Evolutionary conservation across 2,888 invertebrate genomes (phyloP).

Genomic region (Galeruca laticollis): DNA sequence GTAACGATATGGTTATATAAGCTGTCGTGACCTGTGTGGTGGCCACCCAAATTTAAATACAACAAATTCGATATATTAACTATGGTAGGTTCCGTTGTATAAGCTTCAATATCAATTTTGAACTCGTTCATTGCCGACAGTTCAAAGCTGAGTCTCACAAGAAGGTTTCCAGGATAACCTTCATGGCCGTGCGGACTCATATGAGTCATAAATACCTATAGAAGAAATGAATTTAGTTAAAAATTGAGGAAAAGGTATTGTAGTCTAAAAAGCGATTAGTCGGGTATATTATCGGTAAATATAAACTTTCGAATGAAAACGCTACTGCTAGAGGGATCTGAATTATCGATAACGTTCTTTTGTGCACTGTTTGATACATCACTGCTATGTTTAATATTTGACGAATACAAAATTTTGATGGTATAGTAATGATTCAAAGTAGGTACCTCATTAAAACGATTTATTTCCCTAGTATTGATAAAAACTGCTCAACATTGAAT

Average conservation of each 20-base stretch:
- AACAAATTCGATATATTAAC: slow-evolving; percentile 88
- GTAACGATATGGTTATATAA: slow-evolving; percentile 78
- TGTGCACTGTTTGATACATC: no score
- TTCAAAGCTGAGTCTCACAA: slow-evolving; percentile 77
- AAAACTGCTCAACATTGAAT: no score
- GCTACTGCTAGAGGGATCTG: no score
- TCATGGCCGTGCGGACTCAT: slow-evolving; percentile 82
- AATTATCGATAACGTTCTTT: no score
- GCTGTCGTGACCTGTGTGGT: slow-evolving; percentile 76
- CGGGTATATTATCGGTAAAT: no score
- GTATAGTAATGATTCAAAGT: no score
- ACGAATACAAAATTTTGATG: no score
- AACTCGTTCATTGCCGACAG: slow-evolving; percentile 82
- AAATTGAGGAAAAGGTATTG: no score
- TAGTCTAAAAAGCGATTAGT: not conserved
- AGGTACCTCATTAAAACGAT: no score
- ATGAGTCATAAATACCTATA: slow-evolving; percentile 72
- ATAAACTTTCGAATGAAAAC: no score
- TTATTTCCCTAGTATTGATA: no score
- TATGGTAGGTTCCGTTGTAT: slow-evolving; percentile 81
- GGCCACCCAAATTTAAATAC: slow-evolving; percentile 92
- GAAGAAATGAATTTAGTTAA: not conserved
- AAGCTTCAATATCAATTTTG: slow-evolving; percentile 81
- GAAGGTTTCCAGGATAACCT: slow-evolving; percentile 88
- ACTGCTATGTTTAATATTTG: no score